Base-by-base conservation (phyloP, 2,888 invertebrate species). In the Drosophila rubida region DNA sequence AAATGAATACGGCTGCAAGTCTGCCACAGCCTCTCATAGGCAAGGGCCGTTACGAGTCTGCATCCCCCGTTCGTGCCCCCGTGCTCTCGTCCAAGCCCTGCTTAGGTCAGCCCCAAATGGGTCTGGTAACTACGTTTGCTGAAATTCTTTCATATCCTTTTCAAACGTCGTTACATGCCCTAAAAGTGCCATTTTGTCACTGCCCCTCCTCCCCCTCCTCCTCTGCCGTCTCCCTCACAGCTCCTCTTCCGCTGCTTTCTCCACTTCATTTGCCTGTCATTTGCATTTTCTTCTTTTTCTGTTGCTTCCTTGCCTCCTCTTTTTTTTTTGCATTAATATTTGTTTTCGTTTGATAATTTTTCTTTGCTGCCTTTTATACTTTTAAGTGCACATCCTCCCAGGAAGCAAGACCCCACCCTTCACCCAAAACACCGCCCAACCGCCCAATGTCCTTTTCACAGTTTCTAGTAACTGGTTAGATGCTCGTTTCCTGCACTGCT, bases 321-420 rank as follows among this genome's bases (percentile, higher is more conserved):
- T 63, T 32, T 48, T 55, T 65, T 53, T 41, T 53, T 69, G 54
- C 79, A 87, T 85, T 85, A 88, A 88, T 85, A 88, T 85, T 85
- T 85, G 88, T 87, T 85, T 87, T 85, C 85, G 85, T 88, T 88
- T 88, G 87, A 85, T 88, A 87, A 84, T 87, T 88, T 87, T 88
- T 79, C 68, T 80, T 78, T 86, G 71, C 76, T 88, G 74, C 86
- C 84, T 86, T 86, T 88, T 88, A 83, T 77, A 78, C 83, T 83
- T 88, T 86, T 78, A 86, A 86, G 87, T 78, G 80, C 75, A 79
- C 57, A 60, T 69, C 63, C 69, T 72, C 61, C 22, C 57, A 44
- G 44, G 35, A 11, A 58, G 22, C 57, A 32, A 35, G 7, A 22
- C 16, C 48, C 32, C 14, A 6, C 50, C 53, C 16, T 27, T 7